Evolutionary conservation across 2,888 invertebrate species (phyloP).

Genomic region (Drosophila helvetica): DNA sequence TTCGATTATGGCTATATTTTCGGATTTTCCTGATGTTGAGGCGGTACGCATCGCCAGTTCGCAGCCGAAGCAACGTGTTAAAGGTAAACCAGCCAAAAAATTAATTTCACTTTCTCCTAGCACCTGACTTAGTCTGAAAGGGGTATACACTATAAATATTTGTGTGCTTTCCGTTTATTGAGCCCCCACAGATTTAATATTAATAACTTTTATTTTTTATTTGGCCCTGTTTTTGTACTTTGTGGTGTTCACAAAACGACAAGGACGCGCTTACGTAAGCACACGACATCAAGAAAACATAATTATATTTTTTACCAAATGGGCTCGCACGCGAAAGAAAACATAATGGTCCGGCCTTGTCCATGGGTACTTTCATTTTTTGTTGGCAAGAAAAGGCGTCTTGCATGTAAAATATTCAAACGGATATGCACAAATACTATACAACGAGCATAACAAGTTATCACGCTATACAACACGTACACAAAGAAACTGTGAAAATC

Average conservation of each 20-base stretch:
- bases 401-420: constrained; percentile 54
- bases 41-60: constrained; percentile 85
- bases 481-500: constrained; percentile 52
- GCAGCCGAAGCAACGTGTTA: constrained; percentile 82
- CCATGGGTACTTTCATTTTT: constrained; percentile 65
- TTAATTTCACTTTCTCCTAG: constrained; percentile 12
- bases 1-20: constrained; percentile 62
- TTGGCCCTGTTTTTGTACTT: not conserved
- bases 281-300: constrained; percentile 12
- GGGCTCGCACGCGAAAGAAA: constrained; percentile 18
- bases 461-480: constrained; percentile 40
- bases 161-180: not conserved
- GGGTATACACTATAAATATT: not conserved
- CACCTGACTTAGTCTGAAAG: not conserved
- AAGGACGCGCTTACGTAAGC: constrained; percentile 17
- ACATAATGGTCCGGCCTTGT: constrained; percentile 56
- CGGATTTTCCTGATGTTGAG: constrained; percentile 73
- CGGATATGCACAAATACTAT: constrained; percentile 50
- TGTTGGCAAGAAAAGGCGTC: constrained; percentile 40
- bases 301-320: constrained; percentile 17
- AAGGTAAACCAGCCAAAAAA: constrained; percentile 51
- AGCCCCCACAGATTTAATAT: not conserved
- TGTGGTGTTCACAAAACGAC: not conserved
- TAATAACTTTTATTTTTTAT: not conserved
- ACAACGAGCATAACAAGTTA: constrained; percentile 59